Conservation (phyloP, 2,113 vertebrate genomes). For the Oreochromis spilurus region DNA sequence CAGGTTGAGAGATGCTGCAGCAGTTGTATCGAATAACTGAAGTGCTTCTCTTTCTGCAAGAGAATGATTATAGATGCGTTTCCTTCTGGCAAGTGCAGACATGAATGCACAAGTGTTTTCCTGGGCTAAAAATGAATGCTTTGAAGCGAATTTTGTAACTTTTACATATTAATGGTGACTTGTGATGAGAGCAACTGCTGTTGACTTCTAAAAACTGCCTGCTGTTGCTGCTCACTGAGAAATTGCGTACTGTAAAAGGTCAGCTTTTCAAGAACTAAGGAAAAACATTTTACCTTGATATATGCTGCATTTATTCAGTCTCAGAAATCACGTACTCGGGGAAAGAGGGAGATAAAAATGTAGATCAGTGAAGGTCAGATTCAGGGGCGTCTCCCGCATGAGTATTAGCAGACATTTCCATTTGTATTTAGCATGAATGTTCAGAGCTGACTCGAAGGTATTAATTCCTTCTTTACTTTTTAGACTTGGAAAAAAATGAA, state of each 20-base stretch:
- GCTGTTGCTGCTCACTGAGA: neutral
- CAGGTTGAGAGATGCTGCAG: neutral
- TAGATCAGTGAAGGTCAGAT: neutral
- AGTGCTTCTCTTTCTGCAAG: neutral
- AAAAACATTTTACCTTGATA: neutral
- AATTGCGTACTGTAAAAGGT: neutral
- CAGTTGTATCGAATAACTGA: neutral
- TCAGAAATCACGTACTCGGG: neutral
- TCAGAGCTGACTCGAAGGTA: neutral
- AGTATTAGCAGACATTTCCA: neutral
- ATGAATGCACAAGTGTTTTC: neutral
- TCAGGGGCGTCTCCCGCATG: neutral
- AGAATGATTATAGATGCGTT: conserved; percentile 3
- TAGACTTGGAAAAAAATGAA: neutral
- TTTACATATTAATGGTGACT: conserved; percentile 16
- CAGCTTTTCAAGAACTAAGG: neutral
- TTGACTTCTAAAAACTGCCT: neutral
- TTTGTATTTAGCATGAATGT: neutral
- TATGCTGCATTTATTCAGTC: neutral
- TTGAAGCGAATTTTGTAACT: neutral
- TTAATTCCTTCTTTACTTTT: neutral
- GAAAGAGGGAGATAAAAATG: neutral
- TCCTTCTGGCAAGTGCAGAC: neutral
- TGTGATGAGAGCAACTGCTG: neutral
- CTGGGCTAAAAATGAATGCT: conserved; percentile 1